Evolutionary conservation across 2,113 vertebrate species (phyloP), one percentile per base, ranked within the genome.

Genomic region (Climacteris rufus): DNA sequence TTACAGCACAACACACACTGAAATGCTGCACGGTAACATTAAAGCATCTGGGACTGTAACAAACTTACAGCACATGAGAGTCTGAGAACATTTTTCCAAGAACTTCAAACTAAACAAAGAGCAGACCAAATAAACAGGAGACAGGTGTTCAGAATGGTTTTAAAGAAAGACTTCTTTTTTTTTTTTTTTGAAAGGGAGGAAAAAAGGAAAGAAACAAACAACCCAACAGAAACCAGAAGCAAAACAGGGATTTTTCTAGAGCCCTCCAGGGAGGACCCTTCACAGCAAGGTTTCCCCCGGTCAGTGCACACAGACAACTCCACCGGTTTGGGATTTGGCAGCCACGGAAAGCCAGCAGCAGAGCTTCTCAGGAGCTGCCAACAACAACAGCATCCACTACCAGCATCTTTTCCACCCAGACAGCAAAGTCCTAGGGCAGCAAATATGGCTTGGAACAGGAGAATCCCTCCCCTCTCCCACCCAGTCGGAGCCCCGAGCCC

Each of bases 1-100:
- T 92, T 96, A 96, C 94, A 95, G 94, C 94, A 94, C 89, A 93
- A 96, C 89, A 92, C 95, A 94, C 89, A 80, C 87, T 78, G 89
- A 96, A 96, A 97, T 97, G 97, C 94, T 96, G 94, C 96, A 95
- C 66, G 3, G 92, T 44, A 54, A 96, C 89, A 63, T 91, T 91
- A 94, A 95, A 97, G 95, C 96, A 56, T 92, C 80, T 54, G 85
- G 87, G 89, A 96, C 91, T 94, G 88, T 86, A 94, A 94, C 88
- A 61, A 87, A 86, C 88, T 93, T 82, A 93, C 61, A 90, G 90
- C 94, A 94, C 54, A 0, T 25, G 37, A 89, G 42, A 94, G 87
- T 75, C 91, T 87, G 94, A 94, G 92, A 96, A 96, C 89, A 9
- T 94, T 82, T 61, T 65, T 52, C 91, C 91, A 80, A 94, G 87